Evolutionary conservation across 2,888 invertebrate species (phyloP), one percentile per base, ranked within the genome.

Genomic region (Sinohyriopsis cumingii): DNA sequence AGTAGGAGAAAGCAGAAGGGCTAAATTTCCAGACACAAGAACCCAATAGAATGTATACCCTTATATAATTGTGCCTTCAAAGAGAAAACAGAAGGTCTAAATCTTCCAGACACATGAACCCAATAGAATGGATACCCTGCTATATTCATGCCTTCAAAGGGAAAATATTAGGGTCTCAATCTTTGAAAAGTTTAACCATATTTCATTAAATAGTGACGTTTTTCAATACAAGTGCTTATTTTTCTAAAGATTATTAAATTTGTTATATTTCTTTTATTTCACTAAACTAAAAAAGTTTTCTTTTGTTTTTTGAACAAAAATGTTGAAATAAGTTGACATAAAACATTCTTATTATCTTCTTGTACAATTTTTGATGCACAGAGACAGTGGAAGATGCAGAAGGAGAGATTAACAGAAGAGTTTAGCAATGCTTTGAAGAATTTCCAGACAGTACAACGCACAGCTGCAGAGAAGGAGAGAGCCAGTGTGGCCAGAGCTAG

Each of bases 381-480:
- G 91, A 92, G 95, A 77, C 95, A 96, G 84, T 92, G 94, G 87
- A 96, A 95, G 90, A 94, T 98, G 91, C 95, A 96, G 84, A 93
- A 94, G 80, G 98, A 98, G 87, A 93, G 97, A 56, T 92, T 98
- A 72, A 95, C 96, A 70, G 96, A 97, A 88, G 97, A 98, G 90
- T 98, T 97, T 89, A 95, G 96, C 81, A 92, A 94, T 79, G 95
- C 95, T 1, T 91, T 98, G 75, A 97, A 96, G 89, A 93, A 94
- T 82, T 97, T 98, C 90, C 93, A 97, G 93, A 92, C 93, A 4
- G 84, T 86, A 19, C 98, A 98, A 91, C 93, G 95, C 82, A 93
- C 94, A 85, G 96, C 96, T 6, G 96, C 96, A 15, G 94, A 95
- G 83, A 97, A 96, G 89, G 96, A 97, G 84, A 96, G 95, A 87